Evolutionary conservation across 53 echinoderm and acorn worm genomes (phyloP), one percentile per base, ranked within the genome.

Genomic region (Crossaster papposus): DNA sequence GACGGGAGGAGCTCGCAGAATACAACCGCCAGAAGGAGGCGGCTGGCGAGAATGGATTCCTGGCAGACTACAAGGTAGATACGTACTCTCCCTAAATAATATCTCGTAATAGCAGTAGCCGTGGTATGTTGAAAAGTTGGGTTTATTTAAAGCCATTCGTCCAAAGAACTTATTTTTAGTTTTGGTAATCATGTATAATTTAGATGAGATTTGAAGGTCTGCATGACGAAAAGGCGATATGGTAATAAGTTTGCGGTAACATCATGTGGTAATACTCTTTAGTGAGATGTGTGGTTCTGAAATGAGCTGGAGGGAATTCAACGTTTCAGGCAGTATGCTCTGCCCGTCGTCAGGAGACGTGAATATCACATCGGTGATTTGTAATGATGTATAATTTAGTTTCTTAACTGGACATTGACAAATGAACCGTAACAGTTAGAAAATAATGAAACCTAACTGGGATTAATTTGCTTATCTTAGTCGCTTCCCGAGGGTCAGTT

Each of bases 401-500:
- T 15, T 2, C 62, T 11, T 3, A 18, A 23, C 5, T 62, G 12
- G 23, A 62, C 62, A 62, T 3, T 3, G 5, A 62, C 5, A 44
- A 44, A 44, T 0, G 6, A 44, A 44, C 0, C 9, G 9, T 44
- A 44, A 44, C 44, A 44, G 44, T 44, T 1, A 44, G 5, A 44
- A 1, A 44, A 44, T 44, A 44, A 44, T 44, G 44, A 44, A 44
- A 44, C 44, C 5, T 44, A 44, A 44, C 44, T 9, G 9, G 0
- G 44, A 44, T 44, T 44, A 44, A 5, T 44, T 44, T 44, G 44
- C 9, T 54, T 71, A 28, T 29, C 30, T 14, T 73, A 96, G 94
- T 85, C 84, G 14, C 83, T 96, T 63, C 92, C 96, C 34, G 91
- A 85, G 26, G 83, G 76, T 18, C 86, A 90, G 30, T 86, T 89